These are phyloP conservation scores for Rhagophthalmus giganteus DNA, from an alignment of 2,888 invertebrate species.

Conservation along the genomic window DNA sequence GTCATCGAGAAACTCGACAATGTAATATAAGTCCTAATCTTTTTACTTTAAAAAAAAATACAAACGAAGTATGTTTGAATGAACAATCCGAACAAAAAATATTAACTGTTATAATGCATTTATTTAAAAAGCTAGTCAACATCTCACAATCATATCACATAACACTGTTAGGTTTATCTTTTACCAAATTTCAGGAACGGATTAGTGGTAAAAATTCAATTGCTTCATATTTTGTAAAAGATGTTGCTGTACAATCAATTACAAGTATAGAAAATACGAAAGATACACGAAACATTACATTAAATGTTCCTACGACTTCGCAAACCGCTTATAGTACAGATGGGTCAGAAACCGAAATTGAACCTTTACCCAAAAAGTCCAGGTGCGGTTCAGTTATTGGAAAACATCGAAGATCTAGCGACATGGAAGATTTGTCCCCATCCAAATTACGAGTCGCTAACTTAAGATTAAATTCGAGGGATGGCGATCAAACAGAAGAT, in stretches of 20 bases:
- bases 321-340: conserved; percentile 59
- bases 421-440: conserved; percentile 64
- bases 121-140: conserved; percentile 75
- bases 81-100: conserved; percentile 67
- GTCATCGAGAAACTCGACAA: conserved; percentile 75
- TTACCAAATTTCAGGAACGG: conserved; percentile 77
- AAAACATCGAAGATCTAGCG: conserved; percentile 55
- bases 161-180: conserved; percentile 77
- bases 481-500: conserved; percentile 50
- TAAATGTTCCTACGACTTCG: conserved; percentile 1
- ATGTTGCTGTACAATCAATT: conserved; percentile 77
- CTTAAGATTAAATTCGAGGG: conserved; percentile 67
- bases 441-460: conserved; percentile 71
- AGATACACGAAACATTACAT: conserved; percentile 5
- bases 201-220: conserved; percentile 72
- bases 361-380: conserved; percentile 77
- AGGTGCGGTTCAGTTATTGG: conserved; percentile 57
- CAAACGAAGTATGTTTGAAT: conserved; percentile 52
- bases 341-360: conserved; percentile 69
- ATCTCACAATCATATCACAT: conserved; percentile 76
- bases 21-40: conserved; percentile 71
- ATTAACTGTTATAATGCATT: conserved; percentile 69
- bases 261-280: conserved; percentile 64
- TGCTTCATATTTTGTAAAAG: conserved; percentile 74
- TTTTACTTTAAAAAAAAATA: conserved; percentile 52